Conservation (phyloP, 2,113 vertebrate genomes). For the Rhipidura dahli region DNA sequence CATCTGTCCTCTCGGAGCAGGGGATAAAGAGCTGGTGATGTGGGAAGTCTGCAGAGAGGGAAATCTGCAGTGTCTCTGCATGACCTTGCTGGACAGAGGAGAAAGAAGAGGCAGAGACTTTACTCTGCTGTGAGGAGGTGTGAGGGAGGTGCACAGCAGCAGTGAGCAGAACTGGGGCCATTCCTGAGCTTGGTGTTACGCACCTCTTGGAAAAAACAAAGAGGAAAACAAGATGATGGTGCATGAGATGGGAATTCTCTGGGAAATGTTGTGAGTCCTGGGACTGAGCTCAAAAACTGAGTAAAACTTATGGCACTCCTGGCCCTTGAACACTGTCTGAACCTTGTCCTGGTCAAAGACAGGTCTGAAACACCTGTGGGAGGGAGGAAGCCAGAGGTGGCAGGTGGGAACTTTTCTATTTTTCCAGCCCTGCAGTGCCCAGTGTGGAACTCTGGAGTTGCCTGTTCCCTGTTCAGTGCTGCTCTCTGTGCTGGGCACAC, state of each 20-base stretch:
- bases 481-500: too few relatives aligned
- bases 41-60: conserved; percentile 9
- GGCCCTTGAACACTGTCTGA: background rate
- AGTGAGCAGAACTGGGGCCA: background rate
- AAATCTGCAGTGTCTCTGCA: background rate
- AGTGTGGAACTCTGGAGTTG: too few relatives aligned
- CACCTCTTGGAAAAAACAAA: background rate
- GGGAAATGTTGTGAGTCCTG: background rate
- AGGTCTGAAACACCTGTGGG: background rate
- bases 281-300: rapidly evolving
- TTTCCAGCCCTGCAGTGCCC: too few relatives aligned
- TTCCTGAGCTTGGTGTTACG: background rate
- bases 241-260: background rate
- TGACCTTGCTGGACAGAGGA: background rate
- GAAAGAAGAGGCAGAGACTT: background rate
- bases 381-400: background rate
- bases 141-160: background rate
- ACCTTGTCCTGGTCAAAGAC: background rate
- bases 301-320: background rate
- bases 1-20: conserved; percentile 25
- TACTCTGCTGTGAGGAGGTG: background rate
- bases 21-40: conserved; percentile 44
- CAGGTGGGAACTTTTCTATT: too few relatives aligned
- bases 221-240: rapidly evolving
- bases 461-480: too few relatives aligned